Base-by-base conservation (phyloP, 1,140 invertebrate genomes). In the Zaprionus vittiger region DNA sequence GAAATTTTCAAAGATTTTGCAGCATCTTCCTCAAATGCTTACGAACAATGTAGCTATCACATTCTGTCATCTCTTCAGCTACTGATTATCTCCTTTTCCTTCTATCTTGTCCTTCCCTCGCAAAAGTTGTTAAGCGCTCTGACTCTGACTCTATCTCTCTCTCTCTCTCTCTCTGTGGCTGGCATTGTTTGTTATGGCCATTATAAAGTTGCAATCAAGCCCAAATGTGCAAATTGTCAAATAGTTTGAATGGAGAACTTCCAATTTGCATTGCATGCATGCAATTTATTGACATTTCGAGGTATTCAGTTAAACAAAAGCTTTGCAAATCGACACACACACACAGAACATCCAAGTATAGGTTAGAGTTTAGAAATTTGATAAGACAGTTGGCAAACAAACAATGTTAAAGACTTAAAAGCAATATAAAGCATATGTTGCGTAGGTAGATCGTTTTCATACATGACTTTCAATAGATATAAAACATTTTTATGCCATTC, bases 261-360 rank as follows among this genome's bases (percentile, higher is more conserved):
- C 31, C 28, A 56, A 66, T 34, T 38, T 55, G 15, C 67, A 64
- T 47, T 55, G 37, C 52, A 37, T 73, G 26, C 78, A 56, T n/a
- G 41, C 47, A 41, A 81, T 71, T 57, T 72, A 66, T 67, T 64
- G 68, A 59, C 56, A 67, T 67, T 47, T 47, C 31, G 37, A 74
- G 61, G 72, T 62, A 63, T 78, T 78, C 47, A 74, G 74, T 81
- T 74, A 73, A 73, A 79, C 66, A 82, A 79, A 37, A 68, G 75
- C 62, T 60, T 47, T 73, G 57, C 44, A 79, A 80, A 79, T 81
- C 79, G 60, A 81, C 77, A 80, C 59, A 9, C n/a, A 64, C 26
- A 62, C 28, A 31, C 24, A 64, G 41, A 34, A 66, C 52, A 61
- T 12, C 15, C 37, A 55, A 54, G 28, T 70, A 3, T 34, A 34